Percentiles rank a stretch among this genome's conserved stretches.
phyloP scores from a whole-genome alignment of 2,888 invertebrate genomes.

The Coelinius sp. region DNA sequence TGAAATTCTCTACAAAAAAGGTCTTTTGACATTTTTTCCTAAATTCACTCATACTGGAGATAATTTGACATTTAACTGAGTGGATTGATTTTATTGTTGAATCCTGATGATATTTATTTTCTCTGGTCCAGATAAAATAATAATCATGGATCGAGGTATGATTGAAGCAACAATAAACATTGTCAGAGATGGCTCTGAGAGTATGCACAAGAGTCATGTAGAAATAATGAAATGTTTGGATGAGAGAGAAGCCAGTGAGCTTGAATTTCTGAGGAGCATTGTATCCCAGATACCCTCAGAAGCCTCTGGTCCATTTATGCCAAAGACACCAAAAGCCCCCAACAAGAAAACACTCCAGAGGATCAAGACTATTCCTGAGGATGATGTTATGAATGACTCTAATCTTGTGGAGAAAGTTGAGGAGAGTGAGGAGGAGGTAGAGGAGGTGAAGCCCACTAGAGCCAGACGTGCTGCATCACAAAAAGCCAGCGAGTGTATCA shows the following conservation, averaged over 20 bases:
- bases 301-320: constrained; percentile 53
- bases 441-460: constrained; percentile 38
- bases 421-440: constrained; percentile 29
- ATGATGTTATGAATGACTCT: constrained; percentile 46
- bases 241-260: not conserved
- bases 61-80: not conserved
- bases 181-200: not conserved
- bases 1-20: not conserved
- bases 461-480: constrained; percentile 58
- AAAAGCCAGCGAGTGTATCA: constrained; percentile 57
- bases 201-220: not conserved
- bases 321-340: constrained; percentile 60
- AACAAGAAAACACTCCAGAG: constrained; percentile 52
- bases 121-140: not conserved
- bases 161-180: not conserved
- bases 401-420: not conserved
- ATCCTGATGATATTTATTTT: not conserved
- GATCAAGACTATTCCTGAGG: constrained; percentile 64
- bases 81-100: not conserved
- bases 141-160: constrained; percentile 2
- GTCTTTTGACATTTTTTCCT: not conserved
- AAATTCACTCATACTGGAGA: too few relatives aligned
- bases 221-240: not conserved
- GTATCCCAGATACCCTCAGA: constrained; percentile 53
- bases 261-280: not conserved